Evolutionary conservation across 2,888 invertebrate genomes (phyloP).

Genomic region (Steinernema scapterisci): DNA sequence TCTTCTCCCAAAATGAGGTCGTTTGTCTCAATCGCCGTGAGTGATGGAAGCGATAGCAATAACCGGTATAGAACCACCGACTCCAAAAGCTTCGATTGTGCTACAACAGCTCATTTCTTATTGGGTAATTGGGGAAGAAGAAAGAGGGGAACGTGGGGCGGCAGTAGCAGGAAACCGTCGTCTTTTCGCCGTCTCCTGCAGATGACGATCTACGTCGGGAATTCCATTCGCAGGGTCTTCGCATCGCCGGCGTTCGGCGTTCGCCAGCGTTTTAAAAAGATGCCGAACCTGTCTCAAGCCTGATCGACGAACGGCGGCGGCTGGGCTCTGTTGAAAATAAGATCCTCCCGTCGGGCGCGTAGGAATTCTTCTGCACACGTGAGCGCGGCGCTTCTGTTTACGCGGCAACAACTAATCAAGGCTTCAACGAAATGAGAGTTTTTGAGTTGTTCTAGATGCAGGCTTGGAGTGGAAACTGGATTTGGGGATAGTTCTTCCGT

Average conservation of each 20-base stretch:
- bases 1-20: not conserved
- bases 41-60: constrained; percentile 13
- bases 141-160: too few relatives aligned
- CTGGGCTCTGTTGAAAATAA: too few relatives aligned
- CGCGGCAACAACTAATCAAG: not conserved
- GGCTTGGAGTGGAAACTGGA: not conserved
- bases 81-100: not conserved
- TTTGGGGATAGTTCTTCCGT: not conserved
- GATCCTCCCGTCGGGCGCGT: too few relatives aligned
- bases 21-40: constrained; percentile 12
- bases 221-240: not conserved
- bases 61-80: constrained; percentile 18
- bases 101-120: not conserved
- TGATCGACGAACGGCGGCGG: not conserved
- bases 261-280: not conserved
- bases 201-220: not conserved
- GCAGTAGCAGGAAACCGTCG: not conserved
- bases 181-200: not conserved
- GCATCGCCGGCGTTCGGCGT: too few relatives aligned
- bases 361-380: too few relatives aligned
- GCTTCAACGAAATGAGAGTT: constrained; percentile 15
- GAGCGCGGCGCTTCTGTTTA: not conserved
- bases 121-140: not conserved
- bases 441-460: constrained; percentile 11
- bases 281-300: constrained; percentile 14